phyloP scores from a whole-genome alignment of 2,797 vertebrate genomes.

The Chanos chanos region DNA sequence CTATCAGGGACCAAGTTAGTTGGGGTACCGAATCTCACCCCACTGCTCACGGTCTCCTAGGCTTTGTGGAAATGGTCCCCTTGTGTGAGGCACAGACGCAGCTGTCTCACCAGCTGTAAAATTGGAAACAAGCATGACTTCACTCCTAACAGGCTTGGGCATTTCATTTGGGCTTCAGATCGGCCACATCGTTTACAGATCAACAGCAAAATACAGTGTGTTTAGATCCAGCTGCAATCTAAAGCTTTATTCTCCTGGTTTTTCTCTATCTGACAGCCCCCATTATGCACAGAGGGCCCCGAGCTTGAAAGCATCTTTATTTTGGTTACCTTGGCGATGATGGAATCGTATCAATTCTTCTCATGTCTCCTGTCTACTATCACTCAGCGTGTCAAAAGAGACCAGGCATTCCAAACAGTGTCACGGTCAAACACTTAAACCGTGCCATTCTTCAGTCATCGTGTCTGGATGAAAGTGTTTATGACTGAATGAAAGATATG shows the following conservation, averaged over 20 bases:
- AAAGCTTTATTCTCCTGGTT: too few species aligned
- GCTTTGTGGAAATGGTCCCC: constrained; percentile 46
- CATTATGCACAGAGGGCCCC: constrained; percentile 24
- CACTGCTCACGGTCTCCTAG: constrained; percentile 38
- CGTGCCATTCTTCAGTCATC: constrained; percentile 11
- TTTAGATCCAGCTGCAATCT: too few species aligned
- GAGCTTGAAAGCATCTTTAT: constrained; percentile 27
- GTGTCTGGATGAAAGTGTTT: constrained; percentile 7
- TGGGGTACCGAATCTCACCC: constrained; percentile 17
- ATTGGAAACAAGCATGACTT: constrained; percentile 65
- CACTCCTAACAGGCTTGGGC: constrained; percentile 60
- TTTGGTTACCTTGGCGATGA: constrained; percentile 29
- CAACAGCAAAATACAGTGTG: constrained; percentile 50
- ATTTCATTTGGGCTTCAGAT: constrained; percentile 51
- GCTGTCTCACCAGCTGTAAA: constrained; percentile 62
- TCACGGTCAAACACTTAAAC: constrained; percentile 24
- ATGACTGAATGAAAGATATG: constrained; percentile 14
- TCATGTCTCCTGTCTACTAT: constrained; percentile 18
- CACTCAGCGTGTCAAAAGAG: constrained; percentile 25
- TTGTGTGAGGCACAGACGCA: constrained; percentile 54
- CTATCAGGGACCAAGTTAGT: constrained; percentile 35
- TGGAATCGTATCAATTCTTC: constrained; percentile 26
- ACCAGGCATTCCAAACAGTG: constrained; percentile 23
- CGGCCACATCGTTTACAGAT: constrained; percentile 56
- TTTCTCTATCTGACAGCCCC: constrained; percentile 27